phyloP scores from a whole-genome alignment of 2,888 invertebrate species.

The Pseudanteris insignis region DNA sequence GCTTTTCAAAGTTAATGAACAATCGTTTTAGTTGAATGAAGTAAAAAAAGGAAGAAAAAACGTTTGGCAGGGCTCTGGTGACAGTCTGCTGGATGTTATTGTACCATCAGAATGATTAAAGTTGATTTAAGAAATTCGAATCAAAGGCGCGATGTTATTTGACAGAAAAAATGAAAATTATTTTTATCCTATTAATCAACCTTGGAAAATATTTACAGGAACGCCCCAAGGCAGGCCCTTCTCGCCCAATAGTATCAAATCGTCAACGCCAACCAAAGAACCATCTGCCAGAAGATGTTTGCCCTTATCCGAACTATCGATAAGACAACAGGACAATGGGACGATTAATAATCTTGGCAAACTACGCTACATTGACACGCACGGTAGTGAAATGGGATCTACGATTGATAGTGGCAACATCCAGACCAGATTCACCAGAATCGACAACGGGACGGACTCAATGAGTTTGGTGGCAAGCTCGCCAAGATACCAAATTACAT shows the following conservation, averaged over 20 bases:
- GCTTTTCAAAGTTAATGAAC: too few species aligned
- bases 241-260: conserved; percentile 55
- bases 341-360: conserved; percentile 58
- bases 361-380: conserved; percentile 56
- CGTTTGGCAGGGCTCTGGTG: too few species aligned
- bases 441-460: conserved; percentile 55
- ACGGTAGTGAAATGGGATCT: conserved; percentile 51
- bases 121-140: too few species aligned
- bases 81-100: too few species aligned
- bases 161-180: too few species aligned
- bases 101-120: too few species aligned
- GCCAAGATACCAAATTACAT: conserved; percentile 58
- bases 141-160: too few species aligned
- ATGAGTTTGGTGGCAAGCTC: conserved; percentile 59
- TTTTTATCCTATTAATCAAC: too few species aligned
- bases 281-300: conserved; percentile 61
- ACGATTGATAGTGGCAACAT: conserved; percentile 37
- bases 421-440: conserved; percentile 55
- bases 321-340: conserved; percentile 53
- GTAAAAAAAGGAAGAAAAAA: too few species aligned
- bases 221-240: conserved; percentile 54
- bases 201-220: conserved; percentile 31
- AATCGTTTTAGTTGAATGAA: too few species aligned
- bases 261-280: conserved; percentile 64
- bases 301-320: conserved; percentile 55